A percentile compares a stretch with the other conserved stretches of the same genome.
phyloP scores from a whole-genome alignment of 2,113 vertebrate species.

The Callaeas wilsoni region DNA sequence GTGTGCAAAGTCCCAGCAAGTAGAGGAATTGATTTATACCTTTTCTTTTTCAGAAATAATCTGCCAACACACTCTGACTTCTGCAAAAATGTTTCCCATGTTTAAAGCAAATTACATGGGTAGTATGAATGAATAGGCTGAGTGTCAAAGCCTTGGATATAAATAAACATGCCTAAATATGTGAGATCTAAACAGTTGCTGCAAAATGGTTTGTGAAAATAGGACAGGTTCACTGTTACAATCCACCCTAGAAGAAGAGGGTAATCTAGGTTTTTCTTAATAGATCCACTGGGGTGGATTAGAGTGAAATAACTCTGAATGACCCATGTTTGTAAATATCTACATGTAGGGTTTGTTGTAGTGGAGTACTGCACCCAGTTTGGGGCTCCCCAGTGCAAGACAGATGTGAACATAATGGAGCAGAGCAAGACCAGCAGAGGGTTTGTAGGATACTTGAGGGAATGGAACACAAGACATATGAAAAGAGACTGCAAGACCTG shows the following conservation, averaged over 20 bases:
- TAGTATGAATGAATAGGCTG: not conserved
- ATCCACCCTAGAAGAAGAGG: not conserved
- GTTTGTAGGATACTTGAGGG: not conserved
- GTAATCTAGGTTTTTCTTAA: not conserved
- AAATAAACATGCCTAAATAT: not conserved
- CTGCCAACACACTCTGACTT: not conserved
- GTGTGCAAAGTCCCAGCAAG: not conserved
- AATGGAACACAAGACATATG: not conserved
- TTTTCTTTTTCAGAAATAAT: not conserved
- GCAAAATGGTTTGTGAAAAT: not conserved
- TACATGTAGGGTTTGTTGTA: not conserved
- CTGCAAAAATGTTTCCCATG: not conserved
- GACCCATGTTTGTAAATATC: not conserved
- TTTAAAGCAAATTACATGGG: not conserved
- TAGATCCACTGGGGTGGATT: not conserved
- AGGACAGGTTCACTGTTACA: not conserved
- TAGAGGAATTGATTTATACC: not conserved
- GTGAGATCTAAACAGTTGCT: not conserved
- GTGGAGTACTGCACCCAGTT: not conserved
- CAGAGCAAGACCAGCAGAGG: not conserved
- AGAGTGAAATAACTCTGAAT: not conserved
- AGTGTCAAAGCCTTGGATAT: not conserved
- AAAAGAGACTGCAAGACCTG: not conserved
- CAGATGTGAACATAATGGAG: not conserved
- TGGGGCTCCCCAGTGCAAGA: not conserved